phyloP scores from a whole-genome alignment of 1,140 invertebrate species.

The Drosophila pandora region DNA sequence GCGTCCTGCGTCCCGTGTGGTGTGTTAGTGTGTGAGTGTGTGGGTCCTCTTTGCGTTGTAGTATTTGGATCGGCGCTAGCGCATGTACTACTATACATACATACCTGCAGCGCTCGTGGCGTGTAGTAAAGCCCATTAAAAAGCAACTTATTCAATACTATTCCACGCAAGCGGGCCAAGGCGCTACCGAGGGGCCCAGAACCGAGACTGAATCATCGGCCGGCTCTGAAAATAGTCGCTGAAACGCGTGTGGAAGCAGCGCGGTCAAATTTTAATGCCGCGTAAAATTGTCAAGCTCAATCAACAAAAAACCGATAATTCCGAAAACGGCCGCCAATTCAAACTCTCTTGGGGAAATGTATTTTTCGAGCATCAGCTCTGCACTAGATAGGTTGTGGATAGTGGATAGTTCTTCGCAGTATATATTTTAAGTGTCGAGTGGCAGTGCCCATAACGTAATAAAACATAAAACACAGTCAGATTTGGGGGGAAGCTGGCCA shows the following conservation, averaged over 20 bases:
- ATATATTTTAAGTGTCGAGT: background rate
- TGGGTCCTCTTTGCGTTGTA: conserved; percentile 61
- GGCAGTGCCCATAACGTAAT: background rate
- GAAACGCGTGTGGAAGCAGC: conserved; percentile 53
- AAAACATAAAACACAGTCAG: background rate
- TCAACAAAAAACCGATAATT: conserved; percentile 60
- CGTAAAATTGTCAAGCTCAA: conserved; percentile 61
- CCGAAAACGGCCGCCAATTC: conserved; percentile 66
- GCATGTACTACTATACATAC: conserved; percentile 27
- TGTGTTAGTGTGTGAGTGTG: conserved; percentile 10
- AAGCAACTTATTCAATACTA: conserved; percentile 77
- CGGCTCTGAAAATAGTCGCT: conserved; percentile 64
- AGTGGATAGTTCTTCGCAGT: too few relatives aligned
- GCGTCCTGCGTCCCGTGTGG: background rate
- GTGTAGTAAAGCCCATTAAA: conserved; percentile 81
- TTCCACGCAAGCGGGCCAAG: conserved; percentile 64
- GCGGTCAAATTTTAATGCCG: conserved; percentile 73
- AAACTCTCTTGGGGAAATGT: conserved; percentile 48
- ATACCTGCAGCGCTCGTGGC: conserved; percentile 64
- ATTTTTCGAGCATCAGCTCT: too few relatives aligned
- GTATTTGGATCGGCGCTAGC: conserved; percentile 57
- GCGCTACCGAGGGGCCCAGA: conserved; percentile 44
- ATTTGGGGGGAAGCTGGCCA: conserved; percentile 6
- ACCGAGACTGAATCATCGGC: conserved; percentile 21
- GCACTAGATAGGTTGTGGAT: too few relatives aligned